A percentile compares a stretch with the other conserved stretches of the same genome.
These are phyloP conservation scores for Mactra quadrangularis DNA, from an alignment of 1,140 invertebrate species.

Conservation along the genomic window DNA sequence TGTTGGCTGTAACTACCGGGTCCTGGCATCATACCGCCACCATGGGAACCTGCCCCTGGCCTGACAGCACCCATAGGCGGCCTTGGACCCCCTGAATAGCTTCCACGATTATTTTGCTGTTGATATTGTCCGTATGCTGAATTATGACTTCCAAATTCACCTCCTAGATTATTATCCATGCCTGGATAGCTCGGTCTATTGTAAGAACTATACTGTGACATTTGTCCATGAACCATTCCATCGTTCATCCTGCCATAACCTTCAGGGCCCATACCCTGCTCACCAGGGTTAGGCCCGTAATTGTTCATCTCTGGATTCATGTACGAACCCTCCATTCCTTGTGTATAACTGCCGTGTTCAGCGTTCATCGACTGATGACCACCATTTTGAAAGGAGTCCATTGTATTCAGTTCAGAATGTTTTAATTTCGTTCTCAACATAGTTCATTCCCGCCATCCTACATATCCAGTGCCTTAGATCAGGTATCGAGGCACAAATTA, in stretches of 20 bases:
- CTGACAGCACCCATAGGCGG: conserved; percentile 72
- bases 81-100: conserved; percentile 69
- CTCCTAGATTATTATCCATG: conserved; percentile 67
- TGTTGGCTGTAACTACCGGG: conserved; percentile 70
- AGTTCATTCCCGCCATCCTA: conserved; percentile 21
- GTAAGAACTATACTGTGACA: conserved; percentile 74
- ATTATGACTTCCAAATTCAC: conserved; percentile 75
- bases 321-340: conserved; percentile 74
- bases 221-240: conserved; percentile 74
- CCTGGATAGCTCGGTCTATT: conserved; percentile 66
- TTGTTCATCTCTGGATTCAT: conserved; percentile 79
- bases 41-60: conserved; percentile 69
- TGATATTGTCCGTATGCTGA: conserved; percentile 75
- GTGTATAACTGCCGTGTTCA: conserved; percentile 73
- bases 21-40: conserved; percentile 68
- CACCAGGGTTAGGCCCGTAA: conserved; percentile 73
- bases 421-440: conserved; percentile 36
- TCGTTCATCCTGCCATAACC: conserved; percentile 77
- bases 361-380: conserved; percentile 78
- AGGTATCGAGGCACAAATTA: conserved; percentile 29
- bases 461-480: conserved; percentile 27
- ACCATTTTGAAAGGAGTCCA: conserved; percentile 82
- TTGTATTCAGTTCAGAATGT: conserved; percentile 74
- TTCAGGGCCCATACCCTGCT: conserved; percentile 72
- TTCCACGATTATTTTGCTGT: conserved; percentile 71